Base-by-base conservation (phyloP, 2,797 vertebrate genomes). In the Geotrypetes seraphini region DNA sequence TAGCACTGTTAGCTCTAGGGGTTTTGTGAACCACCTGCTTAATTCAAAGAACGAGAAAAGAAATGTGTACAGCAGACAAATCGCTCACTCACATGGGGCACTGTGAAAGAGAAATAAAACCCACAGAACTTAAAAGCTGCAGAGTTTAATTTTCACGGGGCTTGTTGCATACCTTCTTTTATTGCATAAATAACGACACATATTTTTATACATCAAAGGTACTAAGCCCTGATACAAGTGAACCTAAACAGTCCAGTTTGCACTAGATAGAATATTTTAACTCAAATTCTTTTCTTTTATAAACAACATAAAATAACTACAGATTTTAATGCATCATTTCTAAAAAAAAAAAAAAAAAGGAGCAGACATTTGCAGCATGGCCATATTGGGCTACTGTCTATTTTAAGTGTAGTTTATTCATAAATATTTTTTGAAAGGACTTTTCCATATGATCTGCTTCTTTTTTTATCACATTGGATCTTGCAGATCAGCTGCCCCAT, bases 1-100 rank as follows among this genome's bases (percentile, higher is more conserved):
- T 53, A 66, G 53, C 47, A 41, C 36, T 35, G 28, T 31, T 37
- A 55, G 65, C 43, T 52, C 29, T 33, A 32, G 36, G 30, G 38
- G 65, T 49, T 31, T 60, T 40, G 34, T 43, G 50, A 58, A 70
- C 69, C 66, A 71, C 69, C 55, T 70, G 68, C 32, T 57, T 50
- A 33, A 33, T 56, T 64, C 51, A 60, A 54, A 60, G 19, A 44
- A 44, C 37, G 39, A 41, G 26, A 33, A 30, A 16, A 12, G 31
- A 52, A 55, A 47, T 48, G 19, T 39, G 41, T 48, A 46, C 36
- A 33, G 16, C 28, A 51, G 36, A 62, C 38, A 60, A 63, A 48
- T 23, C 40, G 19, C 25, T 52, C 30, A 54, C 22, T 16, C 39
- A 44, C 53, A 66, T 6, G 12, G 37, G 61, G 39, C 37, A 47